Conservation (phyloP, 1,140 invertebrate species). For the Lethrus apterus region DNA sequence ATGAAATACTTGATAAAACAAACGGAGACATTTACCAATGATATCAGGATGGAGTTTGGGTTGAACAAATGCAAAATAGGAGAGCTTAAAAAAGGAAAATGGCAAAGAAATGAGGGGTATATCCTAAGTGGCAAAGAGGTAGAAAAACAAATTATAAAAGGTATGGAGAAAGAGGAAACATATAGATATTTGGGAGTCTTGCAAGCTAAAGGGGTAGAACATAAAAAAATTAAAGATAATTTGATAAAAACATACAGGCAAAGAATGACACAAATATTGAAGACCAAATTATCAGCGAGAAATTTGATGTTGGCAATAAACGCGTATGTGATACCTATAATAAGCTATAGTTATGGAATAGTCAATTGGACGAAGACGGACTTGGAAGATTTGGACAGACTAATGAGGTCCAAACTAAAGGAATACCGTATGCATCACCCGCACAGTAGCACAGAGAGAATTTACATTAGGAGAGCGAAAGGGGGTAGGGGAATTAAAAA, state of each 20-base stretch:
- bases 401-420: background rate
- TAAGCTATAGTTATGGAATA: conserved; percentile 4
- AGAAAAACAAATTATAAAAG: background rate
- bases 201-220: background rate
- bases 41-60: conserved; percentile 2
- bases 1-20: background rate
- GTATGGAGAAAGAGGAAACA: background rate
- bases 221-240: background rate
- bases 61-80: background rate
- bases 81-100: background rate
- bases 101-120: background rate
- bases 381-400: background rate
- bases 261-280: background rate
- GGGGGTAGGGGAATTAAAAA: background rate
- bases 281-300: background rate
- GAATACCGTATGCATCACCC: conserved; percentile 5
- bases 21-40: background rate
- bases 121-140: background rate
- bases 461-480: background rate
- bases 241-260: background rate
- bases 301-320: background rate
- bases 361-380: conserved; percentile 1
- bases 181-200: conserved; percentile 2
- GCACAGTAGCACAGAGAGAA: background rate
- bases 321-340: background rate